Conservation (phyloP, 64 coral and sea anemone species). For the Stichodactyla mertensii region DNA sequence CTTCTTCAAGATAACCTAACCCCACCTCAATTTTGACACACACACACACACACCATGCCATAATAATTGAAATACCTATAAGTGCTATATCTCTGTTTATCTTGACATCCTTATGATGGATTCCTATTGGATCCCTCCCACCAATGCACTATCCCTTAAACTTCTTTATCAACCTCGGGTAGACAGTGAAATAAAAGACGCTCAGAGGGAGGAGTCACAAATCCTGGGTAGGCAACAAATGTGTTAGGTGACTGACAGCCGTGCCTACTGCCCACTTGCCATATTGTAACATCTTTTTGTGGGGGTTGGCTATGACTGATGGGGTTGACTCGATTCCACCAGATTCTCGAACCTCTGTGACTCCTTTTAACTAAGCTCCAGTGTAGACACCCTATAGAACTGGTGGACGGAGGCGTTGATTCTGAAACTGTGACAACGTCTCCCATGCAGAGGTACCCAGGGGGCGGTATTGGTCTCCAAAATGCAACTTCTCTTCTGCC, state of each 20-base stretch:
- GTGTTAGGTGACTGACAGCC: conserved; percentile 63
- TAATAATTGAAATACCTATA: no score
- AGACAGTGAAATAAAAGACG: conserved; percentile 76
- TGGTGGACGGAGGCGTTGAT: conserved; percentile 28
- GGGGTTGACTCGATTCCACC: conserved; percentile 47
- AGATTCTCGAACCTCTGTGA: conserved; percentile 24
- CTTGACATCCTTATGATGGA: no score
- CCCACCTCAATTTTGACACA: no score
- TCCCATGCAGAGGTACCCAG: conserved; percentile 71
- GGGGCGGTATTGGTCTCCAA: conserved; percentile 68
- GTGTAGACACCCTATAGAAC: conserved; percentile 68
- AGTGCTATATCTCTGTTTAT: no score
- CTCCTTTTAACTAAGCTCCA: conserved; percentile 57
- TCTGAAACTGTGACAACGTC: conserved; percentile 51
- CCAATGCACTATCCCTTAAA: neutral
- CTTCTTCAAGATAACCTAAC: no score
- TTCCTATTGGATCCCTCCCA: no score
- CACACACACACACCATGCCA: no score
- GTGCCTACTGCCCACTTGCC: conserved; percentile 35
- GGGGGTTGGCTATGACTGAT: conserved; percentile 10
- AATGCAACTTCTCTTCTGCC: conserved; percentile 13
- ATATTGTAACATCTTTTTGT: conserved; percentile 59
- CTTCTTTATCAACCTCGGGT: neutral
- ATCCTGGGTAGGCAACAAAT: conserved; percentile 60
- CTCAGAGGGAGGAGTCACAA: conserved; percentile 41